Percentiles rank a stretch among this genome's conserved stretches.
Conservation (phyloP, 1,140 invertebrate species). For the Macrobrachium rosenbergii region DNA sequence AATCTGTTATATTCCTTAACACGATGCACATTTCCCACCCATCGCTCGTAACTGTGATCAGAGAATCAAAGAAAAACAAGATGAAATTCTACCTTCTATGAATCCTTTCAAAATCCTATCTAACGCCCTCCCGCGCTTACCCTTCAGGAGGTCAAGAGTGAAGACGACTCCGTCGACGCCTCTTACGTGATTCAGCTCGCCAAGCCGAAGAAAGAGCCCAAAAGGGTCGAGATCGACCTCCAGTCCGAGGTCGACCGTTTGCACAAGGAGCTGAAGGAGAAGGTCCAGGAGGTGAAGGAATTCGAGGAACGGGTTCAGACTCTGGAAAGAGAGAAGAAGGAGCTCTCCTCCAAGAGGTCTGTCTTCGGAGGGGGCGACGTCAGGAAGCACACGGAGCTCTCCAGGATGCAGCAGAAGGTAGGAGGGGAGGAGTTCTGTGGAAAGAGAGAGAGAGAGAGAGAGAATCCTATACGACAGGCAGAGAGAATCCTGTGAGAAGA, state of each 20-base stretch:
- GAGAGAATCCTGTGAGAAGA: background rate
- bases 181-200: constrained; percentile 59
- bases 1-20: no score
- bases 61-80: no score
- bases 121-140: background rate
- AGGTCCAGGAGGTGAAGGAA: constrained; percentile 70
- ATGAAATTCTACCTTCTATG: no score
- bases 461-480: no score
- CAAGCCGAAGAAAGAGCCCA: constrained; percentile 62
- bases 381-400: constrained; percentile 69
- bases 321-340: constrained; percentile 87
- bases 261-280: constrained; percentile 67
- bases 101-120: no score
- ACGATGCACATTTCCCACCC: no score
- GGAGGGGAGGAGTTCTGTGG: constrained; percentile 64
- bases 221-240: constrained; percentile 61
- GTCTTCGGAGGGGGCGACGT: constrained; percentile 69
- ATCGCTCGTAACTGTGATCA: no score
- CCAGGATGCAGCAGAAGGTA: constrained; percentile 85
- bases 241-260: constrained; percentile 67
- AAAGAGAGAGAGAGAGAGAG: background rate
- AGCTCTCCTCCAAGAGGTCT: constrained; percentile 77
- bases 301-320: constrained; percentile 69
- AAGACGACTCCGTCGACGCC: constrained; percentile 63
- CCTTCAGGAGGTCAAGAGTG: constrained; percentile 60